These are phyloP conservation scores for Montipora foliosa DNA, from an alignment of 64 coral and sea anemone species.

Conservation along the genomic window DNA sequence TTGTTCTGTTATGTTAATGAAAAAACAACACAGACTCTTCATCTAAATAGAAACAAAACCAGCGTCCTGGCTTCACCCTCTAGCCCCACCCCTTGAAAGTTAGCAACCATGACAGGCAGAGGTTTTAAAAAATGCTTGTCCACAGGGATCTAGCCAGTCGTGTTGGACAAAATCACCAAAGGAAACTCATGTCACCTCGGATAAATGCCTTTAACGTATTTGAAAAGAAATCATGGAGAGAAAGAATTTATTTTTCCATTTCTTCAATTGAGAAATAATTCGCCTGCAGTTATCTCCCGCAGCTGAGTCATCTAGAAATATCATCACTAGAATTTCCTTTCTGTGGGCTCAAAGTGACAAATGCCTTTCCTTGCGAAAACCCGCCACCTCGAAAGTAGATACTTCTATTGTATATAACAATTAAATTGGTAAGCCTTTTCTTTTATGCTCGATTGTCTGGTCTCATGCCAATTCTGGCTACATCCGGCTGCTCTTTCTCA, in stretches of 20 bases:
- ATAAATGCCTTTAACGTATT: constrained; percentile 15
- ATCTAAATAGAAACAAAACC: background rate
- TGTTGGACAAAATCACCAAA: background rate
- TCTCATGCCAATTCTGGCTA: background rate
- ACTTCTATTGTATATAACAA: constrained; percentile 10
- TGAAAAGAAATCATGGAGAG: constrained; percentile 14
- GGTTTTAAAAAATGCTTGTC: background rate
- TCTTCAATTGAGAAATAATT: constrained; percentile 4
- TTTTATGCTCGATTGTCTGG: background rate
- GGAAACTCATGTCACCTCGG: background rate
- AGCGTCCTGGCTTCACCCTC: background rate
- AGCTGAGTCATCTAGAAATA: background rate
- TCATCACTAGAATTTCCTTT: background rate
- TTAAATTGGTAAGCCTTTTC: background rate
- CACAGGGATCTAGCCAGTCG: background rate
- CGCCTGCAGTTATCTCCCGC: background rate
- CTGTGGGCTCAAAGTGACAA: background rate
- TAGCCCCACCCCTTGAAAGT: background rate
- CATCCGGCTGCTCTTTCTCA: background rate
- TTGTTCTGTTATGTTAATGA: background rate
- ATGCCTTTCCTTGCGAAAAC: background rate
- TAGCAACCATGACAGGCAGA: background rate
- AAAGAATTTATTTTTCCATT: constrained; percentile 40
- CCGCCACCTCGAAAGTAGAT: background rate
- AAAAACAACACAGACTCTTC: background rate